Evolutionary conservation across 2,113 vertebrate species (phyloP), one percentile per base, ranked within the genome.

Genomic region (Siniperca knerii): DNA sequence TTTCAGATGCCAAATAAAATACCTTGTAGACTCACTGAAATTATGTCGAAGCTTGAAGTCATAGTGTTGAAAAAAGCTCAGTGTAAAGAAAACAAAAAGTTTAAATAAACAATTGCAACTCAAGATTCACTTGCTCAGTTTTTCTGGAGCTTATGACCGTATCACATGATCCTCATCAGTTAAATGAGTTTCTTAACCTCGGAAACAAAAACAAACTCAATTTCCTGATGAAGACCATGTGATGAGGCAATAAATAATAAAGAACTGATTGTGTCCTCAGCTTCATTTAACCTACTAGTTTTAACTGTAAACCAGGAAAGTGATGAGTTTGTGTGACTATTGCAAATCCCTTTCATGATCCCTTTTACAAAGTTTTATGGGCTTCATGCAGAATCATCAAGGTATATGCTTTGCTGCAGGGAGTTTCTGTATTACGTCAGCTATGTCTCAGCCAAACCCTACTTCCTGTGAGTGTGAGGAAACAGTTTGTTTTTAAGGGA

Each of bases 1-100:
- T 46, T 54, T 60, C 12, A 50, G 12, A 46, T 10, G 75, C 78
- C 80, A 93, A 87, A 73, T 40, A 52, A 61, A 87, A 87, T 61
- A 71, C 77, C 52, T 52, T 4, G 78, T 57, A 61, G 66, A 81
- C 60, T 65, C 29, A 23, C 9, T 21, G 7, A 81, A 67, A 55
- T 68, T 0, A 18, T 7, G 33, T 50, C 25, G 6, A 79, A 60
- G 25, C 57, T 33, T 15, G 35, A 77, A 44, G 23, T 40, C 2
- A 3, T 57, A 42, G 29, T 0, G 2, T 16, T 25, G 66, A 29
- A 64, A 15, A 55, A 77, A 68, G 16, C 35, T 79, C 18, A 4
- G 12, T 25, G 4, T 33, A 23, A 50, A 21, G 37, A 23, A 29
- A 23, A 9, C 37, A 55, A 3, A 64, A n/a, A 70, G 15, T 20